Percentiles rank a stretch among this genome's conserved stretches.
These are phyloP conservation scores for Smittia aterrima DNA, from an alignment of 2,888 invertebrate species.

Conservation along the genomic window DNA sequence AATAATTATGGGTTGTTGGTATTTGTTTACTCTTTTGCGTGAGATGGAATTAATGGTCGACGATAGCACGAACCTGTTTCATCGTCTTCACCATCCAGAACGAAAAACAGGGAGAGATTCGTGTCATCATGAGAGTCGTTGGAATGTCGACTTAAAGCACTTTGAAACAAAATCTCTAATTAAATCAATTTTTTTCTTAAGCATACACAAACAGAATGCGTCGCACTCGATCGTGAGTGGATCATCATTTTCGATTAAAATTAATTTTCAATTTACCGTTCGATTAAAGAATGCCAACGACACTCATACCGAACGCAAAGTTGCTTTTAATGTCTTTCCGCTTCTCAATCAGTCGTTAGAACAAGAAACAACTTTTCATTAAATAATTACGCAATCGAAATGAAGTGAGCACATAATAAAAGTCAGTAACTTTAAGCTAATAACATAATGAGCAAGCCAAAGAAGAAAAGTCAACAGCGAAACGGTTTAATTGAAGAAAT, in stretches of 20 bases:
- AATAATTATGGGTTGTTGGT: conserved; percentile 23
- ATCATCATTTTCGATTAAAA: conserved; percentile 21
- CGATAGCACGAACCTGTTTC: conserved; percentile 12
- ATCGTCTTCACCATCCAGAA: conserved; percentile 10
- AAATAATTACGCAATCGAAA: background rate
- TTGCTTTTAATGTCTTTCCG: background rate
- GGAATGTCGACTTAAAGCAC: background rate
- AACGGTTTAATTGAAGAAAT: conserved; percentile 5
- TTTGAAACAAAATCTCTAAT: background rate
- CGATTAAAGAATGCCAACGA: conserved; percentile 15
- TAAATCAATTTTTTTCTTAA: background rate
- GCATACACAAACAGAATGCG: background rate
- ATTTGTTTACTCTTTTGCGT: conserved; percentile 26
- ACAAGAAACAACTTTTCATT: background rate
- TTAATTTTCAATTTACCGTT: conserved; percentile 32
- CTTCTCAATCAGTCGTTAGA: background rate
- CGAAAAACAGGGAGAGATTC: background rate
- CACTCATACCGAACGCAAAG: conserved; percentile 1
- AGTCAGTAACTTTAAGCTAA: background rate
- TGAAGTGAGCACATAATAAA: background rate
- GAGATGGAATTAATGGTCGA: conserved; percentile 28
- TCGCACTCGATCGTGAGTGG: background rate
- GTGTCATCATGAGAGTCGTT: background rate
- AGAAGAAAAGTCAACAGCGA: background rate
- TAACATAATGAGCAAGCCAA: background rate